Base-by-base conservation (phyloP, 1,140 invertebrate species). In the Agrypnia vestita region DNA sequence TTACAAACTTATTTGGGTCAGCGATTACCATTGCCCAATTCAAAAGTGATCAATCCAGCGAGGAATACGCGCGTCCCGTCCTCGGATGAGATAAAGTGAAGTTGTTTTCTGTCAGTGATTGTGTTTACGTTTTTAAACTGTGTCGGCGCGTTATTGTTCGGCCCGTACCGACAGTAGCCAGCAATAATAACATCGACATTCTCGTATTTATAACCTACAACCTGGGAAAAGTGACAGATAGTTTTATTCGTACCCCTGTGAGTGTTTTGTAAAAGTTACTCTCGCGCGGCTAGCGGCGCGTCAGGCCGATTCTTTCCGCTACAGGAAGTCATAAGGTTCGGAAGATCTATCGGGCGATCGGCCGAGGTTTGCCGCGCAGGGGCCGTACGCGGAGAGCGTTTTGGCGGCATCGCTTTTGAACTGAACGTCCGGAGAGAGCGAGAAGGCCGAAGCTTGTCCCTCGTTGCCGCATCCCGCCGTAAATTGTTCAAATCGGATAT, bases 381-480 rank as follows among this genome's bases (percentile, higher is more conserved):
- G 47, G 62, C 76, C 61, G 6, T 43, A 55, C 46, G 21, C 61
- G 47, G 25, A 59, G 76, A 69, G 55, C 67, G 64, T 78, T 78
- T 71, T 78, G 77, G 77, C 77, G 77, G 77, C 77, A 78, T 78
- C 77, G 77, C 67, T 72, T 75, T 78, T 78, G 77, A 72, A 78
- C 64, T 61, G 51, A 78, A 78, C 67, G 25, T 17, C 73, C n/a
- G 25, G 76, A 78, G 62, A 67, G 76, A 78, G 47, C 59, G 62
- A 62, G 74, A 49, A 75, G 72, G 71, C 25, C 56, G 55, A 19
- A 43, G 44, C 47, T 25, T 43, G 12, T 44, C 76, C 55, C 47
- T 69, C 15, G n/a, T 21, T 51, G 46, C 49, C 44, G 44, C 76
- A 69, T 69, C 62, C 62, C 59, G 59, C 44, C 55, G 59, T 49